Evolutionary conservation across 2,113 vertebrate genomes (phyloP), one percentile per base, ranked within the genome.

Genomic region (Cyanoliseus patagonus): DNA sequence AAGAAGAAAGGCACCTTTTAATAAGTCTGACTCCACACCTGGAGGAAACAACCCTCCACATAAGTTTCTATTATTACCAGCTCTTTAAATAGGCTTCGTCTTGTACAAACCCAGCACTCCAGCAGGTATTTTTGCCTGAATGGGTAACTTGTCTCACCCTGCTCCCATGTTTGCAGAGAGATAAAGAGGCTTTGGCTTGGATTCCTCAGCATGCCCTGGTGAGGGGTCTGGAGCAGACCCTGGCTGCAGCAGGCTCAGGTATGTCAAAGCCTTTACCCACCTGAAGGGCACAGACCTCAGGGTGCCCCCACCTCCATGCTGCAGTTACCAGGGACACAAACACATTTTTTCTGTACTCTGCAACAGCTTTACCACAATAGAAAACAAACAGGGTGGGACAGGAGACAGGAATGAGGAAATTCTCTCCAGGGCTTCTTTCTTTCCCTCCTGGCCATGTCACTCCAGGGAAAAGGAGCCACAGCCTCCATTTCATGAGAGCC

Each of bases 111-210:
- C 8, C 69, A 52, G 47, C 55, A 23, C 4, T 73, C 27, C 55
- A 82, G 63, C 83, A 83, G 77, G 69, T 83, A 79, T 85, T 96
- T 93, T 13, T 89, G 83, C 17, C 83, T 81, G 90, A 96, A 92
- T n/a, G 84, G 55, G 37, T n/a, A 41, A 69, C 33, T 30, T 79
- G 52, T 42, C 41, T 49, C 75, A 25, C 4, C 27, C 28, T 46
- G 62, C 59, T 68, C 66, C 18, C 14, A 1, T 63, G 57, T 90
- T 49, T 88, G 88, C 88, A 44, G 55, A 49, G n/a, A 25, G 31
- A 82, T 72, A 51, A 18, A 35, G 64, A 87, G 85, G 76, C 64
- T 11, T 0, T 15, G 46, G 41, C n/a, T 33, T 1, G 7, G 55
- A 70, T 30, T 80, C 47, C 51, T 67, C 68, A 78, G 80, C 76